A percentile compares a stretch with the other conserved stretches of the same genome.
Evolutionary conservation across 2,888 invertebrate genomes (phyloP).

Genomic region (Orthonychiurus folsomi): DNA sequence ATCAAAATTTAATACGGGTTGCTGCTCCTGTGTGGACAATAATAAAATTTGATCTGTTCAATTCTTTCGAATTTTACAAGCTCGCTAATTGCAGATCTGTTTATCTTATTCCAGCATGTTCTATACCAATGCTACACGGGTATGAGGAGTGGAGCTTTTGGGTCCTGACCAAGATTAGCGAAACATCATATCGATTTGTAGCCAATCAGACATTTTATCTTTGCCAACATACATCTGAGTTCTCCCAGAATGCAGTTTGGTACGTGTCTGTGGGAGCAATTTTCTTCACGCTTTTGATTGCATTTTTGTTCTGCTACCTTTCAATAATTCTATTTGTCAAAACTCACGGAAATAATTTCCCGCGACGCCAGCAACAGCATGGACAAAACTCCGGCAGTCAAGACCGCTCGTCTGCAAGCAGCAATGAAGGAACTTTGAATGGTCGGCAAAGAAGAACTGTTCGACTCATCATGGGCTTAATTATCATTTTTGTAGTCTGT

Average conservation of each 20-base stretch:
- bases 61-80: too few species aligned
- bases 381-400: not conserved
- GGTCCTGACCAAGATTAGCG: not conserved
- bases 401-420: not conserved
- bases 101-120: not conserved
- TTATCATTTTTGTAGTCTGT: conserved; percentile 50
- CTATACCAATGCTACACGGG: not conserved
- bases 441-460: conserved; percentile 47
- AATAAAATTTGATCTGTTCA: too few species aligned
- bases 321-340: conserved; percentile 31
- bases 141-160: conserved; percentile 6
- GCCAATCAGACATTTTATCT: conserved; percentile 1
- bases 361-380: not conserved
- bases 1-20: too few species aligned
- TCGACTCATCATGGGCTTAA: conserved; percentile 51
- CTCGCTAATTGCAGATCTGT: not conserved
- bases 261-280: conserved; percentile 21
- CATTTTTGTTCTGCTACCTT: conserved; percentile 29
- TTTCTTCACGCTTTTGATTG: conserved; percentile 17
- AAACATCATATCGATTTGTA: not conserved
- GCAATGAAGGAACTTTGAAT: too few species aligned
- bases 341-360: conserved; percentile 18
- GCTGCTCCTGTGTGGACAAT: too few species aligned
- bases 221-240: not conserved
- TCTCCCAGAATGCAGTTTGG: conserved; percentile 10